Percentiles rank a stretch among this genome's conserved stretches.
phyloP scores from a whole-genome alignment of 2,113 vertebrate species.

The Cololabis saira region DNA sequence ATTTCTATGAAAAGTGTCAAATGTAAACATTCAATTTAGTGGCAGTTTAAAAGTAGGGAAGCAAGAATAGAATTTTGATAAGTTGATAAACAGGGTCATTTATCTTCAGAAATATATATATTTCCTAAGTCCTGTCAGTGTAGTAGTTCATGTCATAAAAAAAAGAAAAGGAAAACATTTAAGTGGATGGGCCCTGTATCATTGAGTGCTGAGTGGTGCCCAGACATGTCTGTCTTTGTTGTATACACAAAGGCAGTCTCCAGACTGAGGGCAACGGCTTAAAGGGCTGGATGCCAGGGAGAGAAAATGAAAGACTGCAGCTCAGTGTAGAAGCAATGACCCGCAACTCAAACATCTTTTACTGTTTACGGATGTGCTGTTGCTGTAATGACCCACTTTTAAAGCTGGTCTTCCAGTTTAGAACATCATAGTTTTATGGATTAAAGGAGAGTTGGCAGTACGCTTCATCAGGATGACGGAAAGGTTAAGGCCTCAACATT shows the following conservation, averaged over 20 bases:
- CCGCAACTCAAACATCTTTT: conserved; percentile 55
- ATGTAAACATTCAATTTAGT: no score
- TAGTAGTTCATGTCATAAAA: background rate
- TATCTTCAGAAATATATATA: no score
- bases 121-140: no score
- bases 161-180: background rate
- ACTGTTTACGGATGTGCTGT: conserved; percentile 56
- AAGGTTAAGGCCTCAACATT: conserved; percentile 4
- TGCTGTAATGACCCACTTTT: conserved; percentile 49
- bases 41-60: no score
- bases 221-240: conserved; percentile 52
- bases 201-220: conserved; percentile 35
- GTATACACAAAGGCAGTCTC: conserved; percentile 41
- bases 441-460: conserved; percentile 19
- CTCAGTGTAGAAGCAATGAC: conserved; percentile 62
- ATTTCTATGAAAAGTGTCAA: no score
- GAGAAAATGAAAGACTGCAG: conserved; percentile 63
- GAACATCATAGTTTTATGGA: conserved; percentile 31
- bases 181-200: conserved; percentile 47
- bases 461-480: background rate
- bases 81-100: no score
- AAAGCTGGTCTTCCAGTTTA: conserved; percentile 24
- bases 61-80: no score
- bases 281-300: conserved; percentile 48
- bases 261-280: conserved; percentile 53